phyloP scores from a whole-genome alignment of 30 jellyfish, hydroid and myxozoan species.

The Aurelia coerulea region DNA sequence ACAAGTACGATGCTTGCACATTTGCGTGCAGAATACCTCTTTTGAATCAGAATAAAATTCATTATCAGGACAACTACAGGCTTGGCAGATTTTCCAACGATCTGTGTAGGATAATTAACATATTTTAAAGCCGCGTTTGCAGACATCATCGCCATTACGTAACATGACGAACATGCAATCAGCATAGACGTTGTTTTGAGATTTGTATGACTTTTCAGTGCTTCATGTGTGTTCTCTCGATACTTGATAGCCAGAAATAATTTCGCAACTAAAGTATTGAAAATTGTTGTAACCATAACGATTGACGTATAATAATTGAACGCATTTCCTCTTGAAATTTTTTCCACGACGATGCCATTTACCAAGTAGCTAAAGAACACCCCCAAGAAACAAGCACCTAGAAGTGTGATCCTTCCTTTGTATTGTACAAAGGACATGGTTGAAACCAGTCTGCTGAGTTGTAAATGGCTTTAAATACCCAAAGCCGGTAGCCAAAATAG shows the following conservation, averaged over 20 bases:
- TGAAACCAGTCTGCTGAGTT: background rate
- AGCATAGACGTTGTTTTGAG: conserved; percentile 3
- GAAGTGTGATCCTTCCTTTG: conserved; percentile 36
- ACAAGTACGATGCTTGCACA: conserved; percentile 62
- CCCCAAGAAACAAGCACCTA: conserved; percentile 49
- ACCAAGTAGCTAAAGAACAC: conserved; percentile 65
- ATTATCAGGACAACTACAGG: conserved; percentile 63
- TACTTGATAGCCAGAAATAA: background rate
- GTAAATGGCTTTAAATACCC: too few relatives aligned
- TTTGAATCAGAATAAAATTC: conserved; percentile 17
- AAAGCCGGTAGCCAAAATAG: too few relatives aligned
- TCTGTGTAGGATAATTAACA: conserved; percentile 79
- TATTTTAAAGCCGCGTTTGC: conserved; percentile 70
- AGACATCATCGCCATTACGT: conserved; percentile 58
- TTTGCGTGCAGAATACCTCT: conserved; percentile 39
- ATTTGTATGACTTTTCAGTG: background rate
- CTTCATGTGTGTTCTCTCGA: background rate
- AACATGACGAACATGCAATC: conserved; percentile 44
- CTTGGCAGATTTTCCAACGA: conserved; percentile 79
- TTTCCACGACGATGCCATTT: conserved; percentile 79
- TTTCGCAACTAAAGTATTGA: conserved; percentile 59
- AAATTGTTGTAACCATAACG: conserved; percentile 62
- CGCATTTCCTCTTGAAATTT: conserved; percentile 52
- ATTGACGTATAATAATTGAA: conserved; percentile 68
- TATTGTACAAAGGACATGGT: conserved; percentile 21